Evolutionary conservation across 1,140 invertebrate species (phyloP).

Genomic region (Monochamus saltuarius): DNA sequence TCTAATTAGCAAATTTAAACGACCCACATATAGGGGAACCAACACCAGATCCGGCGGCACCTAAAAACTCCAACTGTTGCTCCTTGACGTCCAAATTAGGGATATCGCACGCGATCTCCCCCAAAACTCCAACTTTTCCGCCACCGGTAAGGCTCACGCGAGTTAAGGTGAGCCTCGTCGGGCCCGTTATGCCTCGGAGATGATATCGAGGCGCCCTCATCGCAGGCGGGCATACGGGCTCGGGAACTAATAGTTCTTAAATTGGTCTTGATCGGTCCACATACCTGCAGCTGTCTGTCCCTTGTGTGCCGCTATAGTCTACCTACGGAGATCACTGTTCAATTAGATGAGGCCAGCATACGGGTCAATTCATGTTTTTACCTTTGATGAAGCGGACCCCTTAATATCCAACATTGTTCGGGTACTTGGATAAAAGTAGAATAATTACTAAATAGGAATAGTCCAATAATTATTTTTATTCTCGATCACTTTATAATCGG

Average conservation of each 20-base stretch:
- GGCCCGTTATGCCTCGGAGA: slow-evolving; percentile 19
- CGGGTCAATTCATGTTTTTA: slow-evolving; percentile 23
- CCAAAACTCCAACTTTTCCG: slow-evolving; percentile 20
- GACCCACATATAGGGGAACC: slow-evolving; percentile 17
- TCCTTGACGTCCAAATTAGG: slow-evolving; percentile 18
- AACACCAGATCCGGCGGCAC: not conserved
- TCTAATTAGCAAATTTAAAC: slow-evolving; percentile 20
- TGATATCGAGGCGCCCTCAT: slow-evolving; percentile 43
- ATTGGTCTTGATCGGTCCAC: slow-evolving; percentile 48
- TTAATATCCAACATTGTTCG: no score
- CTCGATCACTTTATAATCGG: no score
- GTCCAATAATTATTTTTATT: no score
- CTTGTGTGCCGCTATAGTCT: slow-evolving; percentile 27
- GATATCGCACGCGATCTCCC: slow-evolving; percentile 24
- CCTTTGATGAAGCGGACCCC: not conserved
- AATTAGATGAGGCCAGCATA: slow-evolving; percentile 16
- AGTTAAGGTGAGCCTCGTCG: slow-evolving; percentile 1
- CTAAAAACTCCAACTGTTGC: slow-evolving; percentile 25
- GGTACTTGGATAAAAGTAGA: no score
- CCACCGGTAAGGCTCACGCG: not conserved
- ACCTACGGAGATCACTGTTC: slow-evolving; percentile 29
- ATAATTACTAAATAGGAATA: no score
- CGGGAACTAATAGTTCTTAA: slow-evolving; percentile 46
- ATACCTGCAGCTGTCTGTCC: slow-evolving; percentile 47
- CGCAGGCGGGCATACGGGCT: slow-evolving; percentile 38